phyloP scores from a whole-genome alignment of 2,113 vertebrate species.

The Pan troglodytes region NHGRI_mPanTro3-v2.1_pri NC_072408.2:119529501-119530000 shows the following conservation, averaged over 20 bases:
- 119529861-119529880: not conserved
- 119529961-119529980: not conserved
- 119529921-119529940: not conserved
- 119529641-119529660: not conserved
- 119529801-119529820: not conserved
- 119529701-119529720: not conserved
- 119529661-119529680: too few species aligned
- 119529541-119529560: not conserved
- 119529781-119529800: not conserved
- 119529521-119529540: not conserved
- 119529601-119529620: not conserved
- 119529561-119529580: not conserved
- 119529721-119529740: too few species aligned
- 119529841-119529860: not conserved
- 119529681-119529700: not conserved
- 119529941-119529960: not conserved
- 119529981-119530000: not conserved
- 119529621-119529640: not conserved
- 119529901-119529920: not conserved
- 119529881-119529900: not conserved
- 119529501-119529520: not conserved
- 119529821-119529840: not conserved
- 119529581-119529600: not conserved
- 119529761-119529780: too few species aligned
- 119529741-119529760: not conserved